Conservation (phyloP, 2,888 invertebrate species). For the Cheilosia impressa region DNA sequence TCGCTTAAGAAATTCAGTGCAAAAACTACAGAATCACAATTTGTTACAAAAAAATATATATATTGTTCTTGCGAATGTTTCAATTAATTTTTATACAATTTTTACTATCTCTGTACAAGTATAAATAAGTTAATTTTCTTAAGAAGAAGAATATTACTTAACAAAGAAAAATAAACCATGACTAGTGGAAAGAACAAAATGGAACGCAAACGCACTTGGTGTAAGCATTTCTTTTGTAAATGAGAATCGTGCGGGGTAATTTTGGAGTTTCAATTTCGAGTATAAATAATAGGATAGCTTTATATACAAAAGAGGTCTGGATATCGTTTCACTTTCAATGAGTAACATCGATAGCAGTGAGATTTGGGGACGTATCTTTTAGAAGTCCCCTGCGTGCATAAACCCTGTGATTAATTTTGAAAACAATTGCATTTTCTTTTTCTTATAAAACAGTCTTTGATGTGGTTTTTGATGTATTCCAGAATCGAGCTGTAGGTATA, state of each 20-base stretch:
- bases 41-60: constrained; percentile 50
- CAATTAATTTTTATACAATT: constrained; percentile 26
- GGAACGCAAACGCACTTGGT: constrained; percentile 17
- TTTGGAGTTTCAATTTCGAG: constrained; percentile 22
- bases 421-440: constrained; percentile 13
- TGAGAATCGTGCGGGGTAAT: constrained; percentile 34
- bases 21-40: constrained; percentile 69
- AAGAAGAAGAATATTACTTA: constrained; percentile 18
- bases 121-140: constrained; percentile 43
- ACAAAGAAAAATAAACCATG: constrained; percentile 35
- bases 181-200: constrained; percentile 50
- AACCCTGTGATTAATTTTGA: too few relatives aligned
- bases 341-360: too few relatives aligned
- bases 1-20: constrained; percentile 48
- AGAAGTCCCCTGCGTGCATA: too few relatives aligned
- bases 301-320: too few relatives aligned
- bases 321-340: too few relatives aligned
- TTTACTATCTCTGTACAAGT: constrained; percentile 29
- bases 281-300: constrained; percentile 3
- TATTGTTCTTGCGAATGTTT: constrained; percentile 38
- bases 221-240: constrained; percentile 24
- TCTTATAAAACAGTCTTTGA: constrained; percentile 55
- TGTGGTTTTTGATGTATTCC: constrained; percentile 6
- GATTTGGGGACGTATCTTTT: too few relatives aligned
- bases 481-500: background rate